Percentiles rank a stretch among this genome's conserved stretches.
These are phyloP conservation scores for Carassius gibelio DNA, from an alignment of 2,113 vertebrate species.

Conservation along the genomic window DNA sequence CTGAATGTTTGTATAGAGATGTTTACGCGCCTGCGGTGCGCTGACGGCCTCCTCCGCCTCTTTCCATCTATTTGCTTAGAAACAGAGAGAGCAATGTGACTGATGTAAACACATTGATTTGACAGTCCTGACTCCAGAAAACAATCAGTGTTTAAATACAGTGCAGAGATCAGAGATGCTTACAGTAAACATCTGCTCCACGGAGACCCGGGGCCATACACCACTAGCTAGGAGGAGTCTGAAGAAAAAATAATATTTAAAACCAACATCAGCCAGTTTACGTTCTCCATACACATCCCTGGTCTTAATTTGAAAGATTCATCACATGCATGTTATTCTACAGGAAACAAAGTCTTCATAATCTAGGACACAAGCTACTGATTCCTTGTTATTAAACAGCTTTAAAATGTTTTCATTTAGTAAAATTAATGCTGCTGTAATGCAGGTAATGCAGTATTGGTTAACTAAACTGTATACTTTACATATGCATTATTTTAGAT, in stretches of 20 bases:
- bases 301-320: neutral
- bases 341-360: neutral
- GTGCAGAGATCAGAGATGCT: constrained; percentile 36
- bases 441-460: too few species aligned
- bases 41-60: constrained; percentile 46
- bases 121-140: constrained; percentile 48
- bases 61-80: constrained; percentile 45
- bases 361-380: neutral
- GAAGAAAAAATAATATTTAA: neutral
- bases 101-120: constrained; percentile 56
- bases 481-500: too few species aligned
- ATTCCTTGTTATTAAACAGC: neutral
- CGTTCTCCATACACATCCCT: neutral
- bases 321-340: neutral
- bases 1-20: constrained; percentile 55
- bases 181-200: constrained; percentile 14
- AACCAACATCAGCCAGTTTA: neutral
- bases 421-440: neutral
- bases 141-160: constrained; percentile 46
- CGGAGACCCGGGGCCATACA: neutral
- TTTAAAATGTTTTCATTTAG: neutral
- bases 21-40: constrained; percentile 54
- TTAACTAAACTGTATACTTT: too few species aligned
- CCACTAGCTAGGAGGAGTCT: neutral
- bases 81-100: constrained; percentile 29